Evolutionary conservation across 2,113 vertebrate species (phyloP), one percentile per base, ranked within the genome.

Genomic region (Colaptes auratus): DNA sequence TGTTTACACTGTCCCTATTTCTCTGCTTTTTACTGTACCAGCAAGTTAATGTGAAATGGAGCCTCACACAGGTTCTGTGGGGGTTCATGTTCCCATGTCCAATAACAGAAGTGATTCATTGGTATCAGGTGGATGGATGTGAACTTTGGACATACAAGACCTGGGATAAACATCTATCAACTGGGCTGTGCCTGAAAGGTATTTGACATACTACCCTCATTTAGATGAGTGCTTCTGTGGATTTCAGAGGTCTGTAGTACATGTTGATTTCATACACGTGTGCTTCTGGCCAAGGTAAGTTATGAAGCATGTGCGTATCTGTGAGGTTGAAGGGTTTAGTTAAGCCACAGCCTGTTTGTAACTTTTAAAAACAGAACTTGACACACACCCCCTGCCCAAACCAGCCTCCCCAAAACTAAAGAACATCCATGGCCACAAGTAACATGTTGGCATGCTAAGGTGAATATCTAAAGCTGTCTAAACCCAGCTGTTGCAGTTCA

Each of bases 21-120:
- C n/a, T 65, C 14, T 66, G 30, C 0, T 25, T 39, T 61, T 48
- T 35, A 7, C 76, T 66, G 24, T 36, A 20, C 31, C 58, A 44
- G 44, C 24, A 58, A 48, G 24, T 52, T 30, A 55, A 52, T 25
- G 50, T 78, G 93, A 52, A 35, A 27, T 7, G 14, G 56, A 82
- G 20, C n/a, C 50, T 44, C 20, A 16, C 0, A 0, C 15, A 13
- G 9, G 12, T 35, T 67, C 36, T 53, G 0, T 14, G 59, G 70
- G 70, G 42, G 58, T 59, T 69, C 12, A 3, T 19, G 39, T 42
- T 89, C 25, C 3, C 3, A 1, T 24, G 4, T 55, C n/a, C 70
- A 76, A 7, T 33, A 48, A 3, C 44, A 31, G 0, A 4, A 67
- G 14, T 24, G 52, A n/a, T 56, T 76, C 60, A 10, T 46, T 44